phyloP scores from a whole-genome alignment of 2,888 invertebrate genomes.

The Apodemia mormo region DNA sequence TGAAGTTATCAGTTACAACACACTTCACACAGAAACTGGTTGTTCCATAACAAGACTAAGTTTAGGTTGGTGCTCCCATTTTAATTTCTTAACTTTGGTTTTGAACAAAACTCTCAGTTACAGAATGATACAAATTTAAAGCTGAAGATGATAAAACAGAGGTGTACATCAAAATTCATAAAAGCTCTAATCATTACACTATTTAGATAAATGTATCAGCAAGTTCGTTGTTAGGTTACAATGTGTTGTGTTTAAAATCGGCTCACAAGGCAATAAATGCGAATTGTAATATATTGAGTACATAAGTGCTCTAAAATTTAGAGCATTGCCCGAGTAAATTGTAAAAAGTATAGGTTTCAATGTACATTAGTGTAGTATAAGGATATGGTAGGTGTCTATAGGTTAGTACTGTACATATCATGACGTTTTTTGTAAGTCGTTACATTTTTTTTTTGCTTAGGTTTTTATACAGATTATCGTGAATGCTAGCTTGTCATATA shows the following conservation, averaged over 20 bases:
- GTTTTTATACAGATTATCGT: conserved; percentile 52
- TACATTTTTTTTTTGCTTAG: conserved; percentile 43
- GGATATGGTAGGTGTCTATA: conserved; percentile 44
- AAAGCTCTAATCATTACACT: background rate
- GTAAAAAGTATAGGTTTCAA: conserved; percentile 51
- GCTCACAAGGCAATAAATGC: conserved; percentile 54
- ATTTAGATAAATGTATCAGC: background rate
- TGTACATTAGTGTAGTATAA: conserved; percentile 60
- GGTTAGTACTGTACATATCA: conserved; percentile 72
- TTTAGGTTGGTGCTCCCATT: background rate
- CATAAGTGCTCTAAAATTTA: conserved; percentile 70
- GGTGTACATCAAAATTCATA: background rate
- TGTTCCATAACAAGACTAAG: background rate
- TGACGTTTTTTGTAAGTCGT: conserved; percentile 44
- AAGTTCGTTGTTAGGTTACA: conserved; percentile 23
- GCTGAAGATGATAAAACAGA: background rate
- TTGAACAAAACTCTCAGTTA: background rate
- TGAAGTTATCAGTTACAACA: no score
- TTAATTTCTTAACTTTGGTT: background rate
- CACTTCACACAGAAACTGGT: background rate
- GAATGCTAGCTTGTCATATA: conserved; percentile 10
- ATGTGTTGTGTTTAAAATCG: conserved; percentile 31
- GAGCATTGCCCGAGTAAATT: conserved; percentile 54
- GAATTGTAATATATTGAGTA: conserved; percentile 41
- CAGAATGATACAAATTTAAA: no score